phyloP scores from a whole-genome alignment of 2,888 invertebrate species.

The Zootermopsis nevadensis region DNA sequence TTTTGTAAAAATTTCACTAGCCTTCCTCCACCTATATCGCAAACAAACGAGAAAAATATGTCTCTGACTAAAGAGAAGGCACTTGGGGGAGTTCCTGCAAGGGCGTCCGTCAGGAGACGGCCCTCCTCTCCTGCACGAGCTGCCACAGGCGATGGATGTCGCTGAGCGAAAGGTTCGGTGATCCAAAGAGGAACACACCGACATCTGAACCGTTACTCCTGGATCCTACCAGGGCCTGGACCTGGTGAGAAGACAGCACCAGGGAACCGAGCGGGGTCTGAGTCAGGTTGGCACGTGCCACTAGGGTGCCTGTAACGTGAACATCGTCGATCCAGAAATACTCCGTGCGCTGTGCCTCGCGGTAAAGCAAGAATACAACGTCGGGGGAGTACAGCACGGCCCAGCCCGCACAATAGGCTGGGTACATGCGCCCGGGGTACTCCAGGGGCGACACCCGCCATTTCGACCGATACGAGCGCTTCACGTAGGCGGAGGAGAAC shows the following conservation, averaged over 20 bases:
- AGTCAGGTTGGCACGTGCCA: slow-evolving; percentile 68
- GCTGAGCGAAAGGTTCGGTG: slow-evolving; percentile 65
- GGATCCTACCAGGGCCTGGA: slow-evolving; percentile 57
- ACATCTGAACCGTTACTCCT: slow-evolving; percentile 55
- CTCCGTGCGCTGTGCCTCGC: slow-evolving; percentile 69
- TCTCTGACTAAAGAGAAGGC: slow-evolving; percentile 42
- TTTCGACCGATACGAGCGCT: slow-evolving; percentile 72
- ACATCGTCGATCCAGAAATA: slow-evolving; percentile 91
- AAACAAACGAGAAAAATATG: slow-evolving; percentile 45
- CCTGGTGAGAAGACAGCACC: slow-evolving; percentile 61
- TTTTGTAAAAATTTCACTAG: slow-evolving; percentile 44
- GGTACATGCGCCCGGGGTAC: slow-evolving; percentile 73
- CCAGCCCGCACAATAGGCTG: slow-evolving; percentile 81
- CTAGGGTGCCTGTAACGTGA: slow-evolving; percentile 78
- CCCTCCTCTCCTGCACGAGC: slow-evolving; percentile 56
- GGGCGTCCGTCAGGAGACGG: neutral
- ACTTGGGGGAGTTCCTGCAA: slow-evolving; percentile 32
- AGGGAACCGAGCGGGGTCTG: slow-evolving; percentile 67
- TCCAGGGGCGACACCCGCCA: slow-evolving; percentile 80
- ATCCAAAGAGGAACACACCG: slow-evolving; percentile 68
- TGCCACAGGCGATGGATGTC: slow-evolving; percentile 68
- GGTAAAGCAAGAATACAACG: slow-evolving; percentile 69
- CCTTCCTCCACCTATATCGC: slow-evolving; percentile 45
- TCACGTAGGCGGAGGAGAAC: slow-evolving; percentile 65
- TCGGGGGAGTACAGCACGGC: slow-evolving; percentile 76